Conservation (phyloP, 2,113 vertebrate genomes). For the Rousettus leschenaultii region DNA sequence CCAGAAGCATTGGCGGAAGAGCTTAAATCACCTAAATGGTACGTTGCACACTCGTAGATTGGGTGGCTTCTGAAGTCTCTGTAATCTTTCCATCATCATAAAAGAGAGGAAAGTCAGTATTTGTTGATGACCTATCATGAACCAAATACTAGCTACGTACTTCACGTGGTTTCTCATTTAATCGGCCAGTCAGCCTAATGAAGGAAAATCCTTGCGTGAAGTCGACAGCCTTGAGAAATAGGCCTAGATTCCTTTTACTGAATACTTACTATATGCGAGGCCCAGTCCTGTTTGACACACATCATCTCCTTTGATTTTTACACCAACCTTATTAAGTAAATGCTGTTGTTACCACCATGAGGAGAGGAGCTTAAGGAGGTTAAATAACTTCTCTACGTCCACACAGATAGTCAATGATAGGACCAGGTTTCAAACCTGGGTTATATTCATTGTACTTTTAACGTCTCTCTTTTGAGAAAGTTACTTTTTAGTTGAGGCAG, state of each 20-base stretch:
- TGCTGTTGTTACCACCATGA: neutral
- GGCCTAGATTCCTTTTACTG: neutral
- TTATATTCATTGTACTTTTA: neutral
- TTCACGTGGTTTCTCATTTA: neutral
- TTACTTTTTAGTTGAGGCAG: neutral
- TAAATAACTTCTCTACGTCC: neutral
- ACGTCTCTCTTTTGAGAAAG: neutral
- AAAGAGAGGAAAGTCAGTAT: neutral
- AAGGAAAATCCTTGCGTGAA: neutral
- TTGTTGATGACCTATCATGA: neutral
- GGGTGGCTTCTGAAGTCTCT: neutral
- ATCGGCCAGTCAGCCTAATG: neutral
- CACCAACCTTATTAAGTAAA: neutral
- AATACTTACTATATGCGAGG: neutral
- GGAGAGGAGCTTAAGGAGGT: neutral
- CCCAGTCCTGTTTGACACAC: neutral
- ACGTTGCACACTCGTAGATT: neutral
- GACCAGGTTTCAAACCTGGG: neutral
- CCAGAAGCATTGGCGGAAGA: neutral
- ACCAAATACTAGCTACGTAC: neutral
- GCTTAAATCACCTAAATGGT: conserved; percentile 52
- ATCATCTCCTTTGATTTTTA: neutral
- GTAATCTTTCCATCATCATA: neutral
- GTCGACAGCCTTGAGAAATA: neutral
- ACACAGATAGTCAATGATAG: neutral